phyloP scores from a whole-genome alignment of 2,113 vertebrate species.

The Phoxinus phoxinus region DNA sequence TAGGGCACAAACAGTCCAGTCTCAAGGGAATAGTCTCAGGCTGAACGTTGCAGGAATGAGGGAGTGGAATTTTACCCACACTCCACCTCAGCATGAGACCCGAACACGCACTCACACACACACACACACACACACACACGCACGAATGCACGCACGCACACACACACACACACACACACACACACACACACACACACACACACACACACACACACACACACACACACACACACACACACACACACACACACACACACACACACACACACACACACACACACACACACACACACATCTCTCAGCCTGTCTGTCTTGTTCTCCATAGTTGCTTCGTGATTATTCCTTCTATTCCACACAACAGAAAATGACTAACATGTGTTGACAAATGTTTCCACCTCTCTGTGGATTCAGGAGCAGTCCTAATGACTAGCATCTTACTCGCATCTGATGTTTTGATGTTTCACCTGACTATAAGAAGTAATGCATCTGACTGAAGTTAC shows the following conservation, averaged over 20 bases:
- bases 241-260: constrained; percentile 37
- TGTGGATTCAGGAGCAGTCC: neutral
- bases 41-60: constrained; percentile 46
- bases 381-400: neutral
- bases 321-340: constrained; percentile 16
- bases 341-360: constrained; percentile 17
- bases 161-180: constrained; percentile 31
- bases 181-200: constrained; percentile 47
- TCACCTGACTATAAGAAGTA: neutral
- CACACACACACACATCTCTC: constrained; percentile 1
- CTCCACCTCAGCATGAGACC: constrained; percentile 53
- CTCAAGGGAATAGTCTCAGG: constrained; percentile 50
- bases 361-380: constrained; percentile 26
- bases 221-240: constrained; percentile 8
- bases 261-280: constrained; percentile 43
- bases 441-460: constrained; percentile 9
- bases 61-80: constrained; percentile 61
- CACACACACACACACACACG: constrained; percentile 46
- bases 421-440: constrained; percentile 29
- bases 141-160: constrained; percentile 13
- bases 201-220: constrained; percentile 40
- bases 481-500: neutral
- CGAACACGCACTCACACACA: constrained; percentile 32
- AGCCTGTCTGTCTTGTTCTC: neutral
- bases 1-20: constrained; percentile 44